A percentile compares a stretch with the other conserved stretches of the same genome.
Evolutionary conservation across 2,113 vertebrate species (phyloP).

Genomic region (Elaphurus davidianus): DNA sequence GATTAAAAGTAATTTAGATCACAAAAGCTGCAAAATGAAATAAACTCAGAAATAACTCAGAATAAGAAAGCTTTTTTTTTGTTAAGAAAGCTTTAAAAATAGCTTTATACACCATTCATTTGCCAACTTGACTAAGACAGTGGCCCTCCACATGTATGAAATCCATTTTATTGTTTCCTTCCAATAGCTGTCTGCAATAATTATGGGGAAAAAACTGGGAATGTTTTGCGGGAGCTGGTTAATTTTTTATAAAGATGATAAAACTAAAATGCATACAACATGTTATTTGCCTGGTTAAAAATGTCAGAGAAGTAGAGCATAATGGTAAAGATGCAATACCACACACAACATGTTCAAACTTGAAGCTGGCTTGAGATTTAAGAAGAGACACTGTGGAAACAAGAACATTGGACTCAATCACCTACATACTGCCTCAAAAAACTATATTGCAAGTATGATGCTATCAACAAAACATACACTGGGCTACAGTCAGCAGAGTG

Average conservation of each 20-base stretch:
- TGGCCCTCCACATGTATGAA: background rate
- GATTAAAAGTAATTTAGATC: constrained; percentile 29
- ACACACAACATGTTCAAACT: constrained; percentile 34
- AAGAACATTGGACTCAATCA: background rate
- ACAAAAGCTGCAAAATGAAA: constrained; percentile 32
- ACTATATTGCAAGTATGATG: background rate
- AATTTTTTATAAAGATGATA: constrained; percentile 35
- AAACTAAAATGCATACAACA: background rate
- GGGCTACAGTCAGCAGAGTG: background rate
- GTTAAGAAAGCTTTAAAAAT: background rate
- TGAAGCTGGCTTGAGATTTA: constrained; percentile 38
- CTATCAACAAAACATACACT: background rate
- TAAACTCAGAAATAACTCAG: constrained; percentile 9
- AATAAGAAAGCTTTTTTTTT: background rate
- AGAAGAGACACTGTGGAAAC: background rate
- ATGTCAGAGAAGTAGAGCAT: background rate
- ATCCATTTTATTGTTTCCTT: constrained; percentile 38
- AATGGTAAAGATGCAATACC: background rate
- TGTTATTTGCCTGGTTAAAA: constrained; percentile 18
- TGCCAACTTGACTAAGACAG: background rate
- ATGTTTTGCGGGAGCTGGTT: background rate
- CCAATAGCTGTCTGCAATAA: background rate
- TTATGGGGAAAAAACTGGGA: background rate
- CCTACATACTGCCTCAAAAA: background rate
- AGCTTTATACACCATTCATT: background rate